These are phyloP conservation scores for Pseudonaja textilis DNA, from an alignment of 2,113 vertebrate genomes.

Conservation along the genomic window DNA sequence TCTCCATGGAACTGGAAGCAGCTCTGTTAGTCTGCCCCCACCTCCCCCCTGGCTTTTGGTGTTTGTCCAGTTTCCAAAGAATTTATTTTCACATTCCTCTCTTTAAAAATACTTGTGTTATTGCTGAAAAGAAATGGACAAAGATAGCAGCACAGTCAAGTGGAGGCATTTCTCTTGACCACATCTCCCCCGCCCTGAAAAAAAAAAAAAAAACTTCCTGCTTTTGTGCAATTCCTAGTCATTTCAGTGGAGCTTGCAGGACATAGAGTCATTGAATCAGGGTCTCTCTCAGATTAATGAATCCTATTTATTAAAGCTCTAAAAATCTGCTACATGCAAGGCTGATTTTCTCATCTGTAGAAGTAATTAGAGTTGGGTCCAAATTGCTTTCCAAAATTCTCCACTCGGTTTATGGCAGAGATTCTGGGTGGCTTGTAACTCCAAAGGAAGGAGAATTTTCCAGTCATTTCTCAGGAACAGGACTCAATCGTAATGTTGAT, in stretches of 20 bases:
- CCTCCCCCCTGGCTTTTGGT: not conserved
- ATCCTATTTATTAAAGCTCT: not conserved
- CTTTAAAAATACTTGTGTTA: not conserved
- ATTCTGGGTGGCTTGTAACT: not conserved
- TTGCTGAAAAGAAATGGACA: not conserved
- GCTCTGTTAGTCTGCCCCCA: not conserved
- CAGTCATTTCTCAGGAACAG: not conserved
- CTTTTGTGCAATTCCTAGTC: not conserved
- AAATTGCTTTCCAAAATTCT: not conserved
- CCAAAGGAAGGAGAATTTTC: not conserved
- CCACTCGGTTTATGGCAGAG: not conserved
- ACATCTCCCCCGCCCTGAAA: not conserved
- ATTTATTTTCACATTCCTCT: not conserved
- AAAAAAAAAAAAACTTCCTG: not conserved
- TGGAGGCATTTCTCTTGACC: not conserved
- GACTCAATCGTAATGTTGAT: not conserved
- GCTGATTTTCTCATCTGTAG: not conserved
- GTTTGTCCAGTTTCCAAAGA: not conserved
- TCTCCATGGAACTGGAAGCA: not conserved
- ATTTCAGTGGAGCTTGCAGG: not conserved
- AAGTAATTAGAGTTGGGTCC: not conserved
- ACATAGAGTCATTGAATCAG: not conserved
- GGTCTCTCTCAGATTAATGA: not conserved
- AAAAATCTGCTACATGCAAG: not conserved
- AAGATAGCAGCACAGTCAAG: not conserved